Evolutionary conservation across 2,797 vertebrate genomes (phyloP).

Genomic region (Eutrigla gurnardus): DNA sequence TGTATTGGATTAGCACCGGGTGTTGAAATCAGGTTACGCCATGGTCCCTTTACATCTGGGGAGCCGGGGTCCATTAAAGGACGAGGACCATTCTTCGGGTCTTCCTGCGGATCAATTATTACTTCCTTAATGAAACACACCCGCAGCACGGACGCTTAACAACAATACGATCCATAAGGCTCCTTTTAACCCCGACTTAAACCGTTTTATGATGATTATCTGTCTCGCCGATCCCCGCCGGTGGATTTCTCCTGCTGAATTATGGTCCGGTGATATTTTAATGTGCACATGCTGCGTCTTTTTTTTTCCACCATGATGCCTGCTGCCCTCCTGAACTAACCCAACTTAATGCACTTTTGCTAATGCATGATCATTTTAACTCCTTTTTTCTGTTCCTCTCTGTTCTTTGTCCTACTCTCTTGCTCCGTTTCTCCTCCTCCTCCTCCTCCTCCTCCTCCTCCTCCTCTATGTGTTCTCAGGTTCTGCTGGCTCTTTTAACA

Average conservation of each 20-base stretch:
- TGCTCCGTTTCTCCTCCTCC: slow-evolving; percentile 68
- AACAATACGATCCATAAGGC: slow-evolving; percentile 74
- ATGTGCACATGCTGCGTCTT: slow-evolving; percentile 29
- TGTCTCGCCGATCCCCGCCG: slow-evolving; percentile 51
- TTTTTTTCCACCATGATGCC: slow-evolving; percentile 32
- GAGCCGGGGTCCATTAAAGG: slow-evolving; percentile 85
- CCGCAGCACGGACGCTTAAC: slow-evolving; percentile 75
- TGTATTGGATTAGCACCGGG: slow-evolving; percentile 87
- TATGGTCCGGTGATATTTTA: slow-evolving; percentile 39
- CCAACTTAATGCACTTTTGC: slow-evolving; percentile 71
- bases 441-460: slow-evolving; percentile 77
- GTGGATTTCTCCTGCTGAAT: slow-evolving; percentile 52
- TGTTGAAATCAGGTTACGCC: slow-evolving; percentile 87
- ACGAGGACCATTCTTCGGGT: slow-evolving; percentile 84
- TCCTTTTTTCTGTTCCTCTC: slow-evolving; percentile 71
- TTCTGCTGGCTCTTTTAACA: slow-evolving; percentile 99
- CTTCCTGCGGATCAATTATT: slow-evolving; percentile 86
- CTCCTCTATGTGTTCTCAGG: slow-evolving; percentile 94
- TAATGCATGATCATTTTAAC: slow-evolving; percentile 82
- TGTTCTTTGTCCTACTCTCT: slow-evolving; percentile 43
- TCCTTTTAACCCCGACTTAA: slow-evolving; percentile 65
- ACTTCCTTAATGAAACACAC: slow-evolving; percentile 86
- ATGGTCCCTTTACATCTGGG: slow-evolving; percentile 87
- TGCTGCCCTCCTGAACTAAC: slow-evolving; percentile 72
- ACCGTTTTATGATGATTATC: slow-evolving; percentile 69